Evolutionary conservation across 2,888 invertebrate genomes (phyloP), one percentile per base, ranked within the genome.

Genomic region (Cheilosia vulpina): DNA sequence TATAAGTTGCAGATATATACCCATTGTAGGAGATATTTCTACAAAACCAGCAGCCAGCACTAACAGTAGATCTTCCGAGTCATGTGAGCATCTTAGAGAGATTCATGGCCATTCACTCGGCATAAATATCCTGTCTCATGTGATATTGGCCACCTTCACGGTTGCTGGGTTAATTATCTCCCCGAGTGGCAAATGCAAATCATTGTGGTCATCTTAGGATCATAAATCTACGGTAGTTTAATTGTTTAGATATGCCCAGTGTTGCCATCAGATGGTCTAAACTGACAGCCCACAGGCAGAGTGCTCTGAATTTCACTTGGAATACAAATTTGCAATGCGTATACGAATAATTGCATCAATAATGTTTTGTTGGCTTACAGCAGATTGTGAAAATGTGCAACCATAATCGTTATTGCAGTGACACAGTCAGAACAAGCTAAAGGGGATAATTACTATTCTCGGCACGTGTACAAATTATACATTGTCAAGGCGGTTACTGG

Each of bases 331-430:
- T 65, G 65, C 71, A 78, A 15, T 72, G 52, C 69, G 34, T 57
- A 79, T 7, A 31, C 68, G 69, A 80, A 76, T 85, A 80, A 85
- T 85, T 85, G 69, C 80, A 85, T 80, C 69, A 76, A 80, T 85
- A 85, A 80, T 80, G 65, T 76, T 76, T 57, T 47, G 71, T 76
- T 80, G 80, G 80, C 52, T 57, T 76, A 65, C 17, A 27, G 15
- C 71, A 77, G 77, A 66, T 82, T 77, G 60, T 15, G 82, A 82
- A 82, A 82, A 77, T 82, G 77, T 82, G 82, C 72, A 82, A 77
- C 76, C 71, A 81, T 76, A 76, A 81, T 75, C 60, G 65, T 84
- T 84, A 84, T 79, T 79, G 75, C 69, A 75, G 65, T 38, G 69
- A 65, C 69, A 73, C 73, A 45, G 75, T 5, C 31, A 50, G 50